Evolutionary conservation across 2,888 invertebrate genomes (phyloP).

Genomic region (Drosophila conformis): DNA sequence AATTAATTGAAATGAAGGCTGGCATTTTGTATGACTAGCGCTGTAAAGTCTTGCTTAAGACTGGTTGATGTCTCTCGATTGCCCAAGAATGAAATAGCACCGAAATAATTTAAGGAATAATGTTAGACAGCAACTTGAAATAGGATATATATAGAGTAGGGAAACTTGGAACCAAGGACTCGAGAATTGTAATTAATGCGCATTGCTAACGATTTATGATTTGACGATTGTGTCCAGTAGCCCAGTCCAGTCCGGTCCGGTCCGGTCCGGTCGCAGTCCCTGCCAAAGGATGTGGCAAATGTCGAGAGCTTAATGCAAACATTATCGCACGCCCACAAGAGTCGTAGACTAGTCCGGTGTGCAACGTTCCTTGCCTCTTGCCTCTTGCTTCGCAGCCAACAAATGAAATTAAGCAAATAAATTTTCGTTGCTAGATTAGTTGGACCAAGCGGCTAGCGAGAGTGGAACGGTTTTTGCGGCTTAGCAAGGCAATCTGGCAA

Average conservation of each 20-base stretch:
- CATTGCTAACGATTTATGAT: constrained; percentile 52
- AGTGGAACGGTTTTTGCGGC: constrained; percentile 67
- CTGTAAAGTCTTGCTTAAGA: constrained; percentile 26
- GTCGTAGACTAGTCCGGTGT: constrained; percentile 10
- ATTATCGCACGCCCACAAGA: constrained; percentile 69
- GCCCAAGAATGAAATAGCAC: constrained; percentile 21
- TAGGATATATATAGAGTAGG: background rate
- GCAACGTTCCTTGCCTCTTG: background rate
- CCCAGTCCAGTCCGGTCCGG: background rate
- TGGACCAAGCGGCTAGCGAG: constrained; percentile 18
- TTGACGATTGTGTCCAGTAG: constrained; percentile 40
- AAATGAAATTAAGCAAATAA: constrained; percentile 81
- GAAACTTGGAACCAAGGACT: background rate
- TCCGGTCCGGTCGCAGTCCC: constrained; percentile 4
- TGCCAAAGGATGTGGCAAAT: constrained; percentile 44
- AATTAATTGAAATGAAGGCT: constrained; percentile 78
- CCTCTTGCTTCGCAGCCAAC: constrained; percentile 45
- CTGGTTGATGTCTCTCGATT: constrained; percentile 4
- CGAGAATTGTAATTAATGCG: constrained; percentile 53
- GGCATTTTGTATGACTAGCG: constrained; percentile 52
- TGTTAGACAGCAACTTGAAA: constrained; percentile 4
- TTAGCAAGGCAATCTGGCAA: constrained; percentile 70
- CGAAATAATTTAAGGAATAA: constrained; percentile 46
- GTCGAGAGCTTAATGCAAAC: constrained; percentile 67
- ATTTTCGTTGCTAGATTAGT: constrained; percentile 74